Percentiles rank a stretch among this genome's conserved stretches.
Evolutionary conservation across 2,797 vertebrate species (phyloP).

Genomic region (Momotus momota): DNA sequence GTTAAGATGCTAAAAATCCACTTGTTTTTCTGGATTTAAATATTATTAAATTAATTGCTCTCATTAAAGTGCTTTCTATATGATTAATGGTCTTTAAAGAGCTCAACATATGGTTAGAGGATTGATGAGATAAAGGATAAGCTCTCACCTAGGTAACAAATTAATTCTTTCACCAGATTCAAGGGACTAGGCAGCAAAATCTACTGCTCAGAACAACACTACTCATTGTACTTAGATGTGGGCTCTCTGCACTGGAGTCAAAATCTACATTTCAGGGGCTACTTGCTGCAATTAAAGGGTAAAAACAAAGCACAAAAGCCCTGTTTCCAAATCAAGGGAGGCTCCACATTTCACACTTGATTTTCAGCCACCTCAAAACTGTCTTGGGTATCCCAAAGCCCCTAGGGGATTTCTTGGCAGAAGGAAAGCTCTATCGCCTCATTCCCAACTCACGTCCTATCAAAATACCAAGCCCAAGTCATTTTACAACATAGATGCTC

Average conservation of each 20-base stretch:
- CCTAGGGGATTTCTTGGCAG: background rate
- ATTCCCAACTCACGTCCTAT: background rate
- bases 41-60: too few species aligned
- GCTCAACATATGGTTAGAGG: background rate
- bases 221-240: background rate
- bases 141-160: background rate
- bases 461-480: background rate
- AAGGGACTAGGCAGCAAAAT: background rate
- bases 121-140: background rate
- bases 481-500: background rate
- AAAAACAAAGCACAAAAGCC: background rate
- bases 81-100: background rate
- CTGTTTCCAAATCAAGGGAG: background rate
- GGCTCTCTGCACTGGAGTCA: background rate
- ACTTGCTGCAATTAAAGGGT: background rate
- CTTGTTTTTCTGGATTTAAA: background rate
- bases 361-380: background rate
- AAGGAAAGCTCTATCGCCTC: background rate
- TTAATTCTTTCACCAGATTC: background rate
- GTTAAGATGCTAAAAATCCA: background rate
- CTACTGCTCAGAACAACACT: background rate
- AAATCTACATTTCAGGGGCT: background rate
- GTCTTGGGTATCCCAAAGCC: rapidly evolving
- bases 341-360: rapidly evolving
- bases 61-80: background rate